Evolutionary conservation across 2,113 vertebrate genomes (phyloP).

Genomic region (Podarcis muralis): DNA sequence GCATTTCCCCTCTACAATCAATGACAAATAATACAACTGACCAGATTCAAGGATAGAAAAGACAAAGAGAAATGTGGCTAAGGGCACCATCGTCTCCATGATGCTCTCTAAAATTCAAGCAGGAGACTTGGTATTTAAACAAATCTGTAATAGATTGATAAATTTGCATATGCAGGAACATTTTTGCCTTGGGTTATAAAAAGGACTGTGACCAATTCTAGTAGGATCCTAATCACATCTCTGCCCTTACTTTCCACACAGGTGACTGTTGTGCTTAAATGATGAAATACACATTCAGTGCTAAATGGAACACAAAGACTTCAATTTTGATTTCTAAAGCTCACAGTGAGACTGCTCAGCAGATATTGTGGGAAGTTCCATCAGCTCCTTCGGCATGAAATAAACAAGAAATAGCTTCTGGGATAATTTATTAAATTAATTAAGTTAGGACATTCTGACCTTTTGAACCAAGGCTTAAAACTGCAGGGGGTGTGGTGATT

Average conservation of each 20-base stretch:
- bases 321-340: background rate
- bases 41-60: background rate
- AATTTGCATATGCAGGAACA: background rate
- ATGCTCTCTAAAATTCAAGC: background rate
- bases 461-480: too few relatives aligned
- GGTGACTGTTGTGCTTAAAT: background rate
- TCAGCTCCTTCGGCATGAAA: background rate
- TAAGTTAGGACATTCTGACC: too few relatives aligned
- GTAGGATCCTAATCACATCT: background rate
- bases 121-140: background rate
- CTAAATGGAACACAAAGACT: background rate
- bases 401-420: too few relatives aligned
- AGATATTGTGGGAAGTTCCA: background rate
- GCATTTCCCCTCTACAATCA: background rate
- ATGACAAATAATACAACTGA: background rate
- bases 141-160: background rate
- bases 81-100: background rate
- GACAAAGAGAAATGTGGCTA: background rate
- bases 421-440: too few relatives aligned
- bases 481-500: too few relatives aligned
- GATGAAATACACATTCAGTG: background rate
- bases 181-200: background rate
- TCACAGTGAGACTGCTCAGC: background rate
- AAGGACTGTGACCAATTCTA: background rate
- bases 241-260: background rate